Percentiles rank a stretch among this genome's conserved stretches.
Evolutionary conservation across 2,888 invertebrate species (phyloP).

Genomic region (Microctonus hyperodae): DNA sequence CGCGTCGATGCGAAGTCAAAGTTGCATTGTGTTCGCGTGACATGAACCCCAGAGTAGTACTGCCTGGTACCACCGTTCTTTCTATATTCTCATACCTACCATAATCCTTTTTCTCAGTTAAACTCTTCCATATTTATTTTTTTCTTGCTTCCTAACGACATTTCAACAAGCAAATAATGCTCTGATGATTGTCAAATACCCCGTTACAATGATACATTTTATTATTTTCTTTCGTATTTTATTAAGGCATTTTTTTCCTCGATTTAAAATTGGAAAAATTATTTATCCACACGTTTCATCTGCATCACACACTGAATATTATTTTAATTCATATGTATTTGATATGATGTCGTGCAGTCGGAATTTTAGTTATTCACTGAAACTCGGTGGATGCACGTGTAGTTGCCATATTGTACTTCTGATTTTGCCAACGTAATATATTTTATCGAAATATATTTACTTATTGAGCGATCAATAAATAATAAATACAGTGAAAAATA

Average conservation of each 20-base stretch:
- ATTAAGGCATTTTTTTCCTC: no score
- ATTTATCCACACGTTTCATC: conserved; percentile 3
- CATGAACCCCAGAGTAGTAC: conserved; percentile 54
- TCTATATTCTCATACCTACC: conserved; percentile 43
- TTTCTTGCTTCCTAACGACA: not conserved
- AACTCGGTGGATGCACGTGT: conserved; percentile 9
- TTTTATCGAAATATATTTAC: not conserved
- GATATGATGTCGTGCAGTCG: conserved; percentile 11
- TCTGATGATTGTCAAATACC: no score
- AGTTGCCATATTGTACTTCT: not conserved
- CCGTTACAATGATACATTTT: no score
- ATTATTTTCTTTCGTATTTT: no score
- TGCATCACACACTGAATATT: conserved; percentile 7
- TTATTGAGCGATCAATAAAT: not conserved
- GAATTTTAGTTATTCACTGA: not conserved
- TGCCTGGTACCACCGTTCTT: conserved; percentile 66
- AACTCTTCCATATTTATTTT: not conserved
- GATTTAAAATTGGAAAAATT: not conserved
- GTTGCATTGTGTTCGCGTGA: conserved; percentile 45
- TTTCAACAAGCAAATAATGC: not conserved
- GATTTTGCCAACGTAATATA: not conserved
- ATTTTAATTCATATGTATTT: not conserved
- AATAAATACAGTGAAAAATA: not conserved
- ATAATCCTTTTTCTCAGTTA: conserved; percentile 51
- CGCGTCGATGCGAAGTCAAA: conserved; percentile 16